Evolutionary conservation across 2,888 invertebrate genomes (phyloP), one percentile per base, ranked within the genome.

Genomic region (Gonocerus acuteangulatus): DNA sequence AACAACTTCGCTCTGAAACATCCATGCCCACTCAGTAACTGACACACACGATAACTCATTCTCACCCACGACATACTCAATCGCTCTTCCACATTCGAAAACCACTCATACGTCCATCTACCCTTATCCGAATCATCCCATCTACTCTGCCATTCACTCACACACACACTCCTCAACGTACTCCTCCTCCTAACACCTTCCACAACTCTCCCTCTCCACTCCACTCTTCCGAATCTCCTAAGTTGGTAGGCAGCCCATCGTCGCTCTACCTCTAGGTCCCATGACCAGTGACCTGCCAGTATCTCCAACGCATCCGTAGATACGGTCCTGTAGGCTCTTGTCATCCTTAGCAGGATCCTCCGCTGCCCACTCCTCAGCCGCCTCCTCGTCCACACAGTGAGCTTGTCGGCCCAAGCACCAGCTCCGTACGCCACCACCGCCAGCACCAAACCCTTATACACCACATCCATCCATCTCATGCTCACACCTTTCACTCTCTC

Each of bases 301-400:
- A 48, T 16, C 7, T 23, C n/a, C 16, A 27, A 15, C 2, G 60
- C 60, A 34, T 60, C 23, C 9, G 39, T 60, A 1, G 49, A 39
- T 4, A 34, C 19, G n/a, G 49, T 49, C 13, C 49, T 49, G 15
- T 49, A 60, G 7, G 60, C 60, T 13, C 36, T 49, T 1, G 42
- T 39, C 39, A 60, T 48, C 1, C 15, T 16, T n/a, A 49, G 11
- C 4, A 48, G 32, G 1, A 49, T 36, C 1, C 11, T 2, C 16
- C 47, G 23, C 11, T 60, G 34, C 18, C 49, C 60, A 16, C 39
- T 49, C n/a, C n/a, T n/a, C n/a, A n/a, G n/a, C n/a, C n/a, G n/a
- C n/a, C n/a, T n/a, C n/a, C n/a, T n/a, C n/a, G n/a, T n/a, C n/a
- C n/a, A n/a, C 3, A 21, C 13, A 9, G 23, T 11, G 16, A 48